Base-by-base conservation (phyloP, 2,888 invertebrate genomes). In the Anticlea derivata region DNA sequence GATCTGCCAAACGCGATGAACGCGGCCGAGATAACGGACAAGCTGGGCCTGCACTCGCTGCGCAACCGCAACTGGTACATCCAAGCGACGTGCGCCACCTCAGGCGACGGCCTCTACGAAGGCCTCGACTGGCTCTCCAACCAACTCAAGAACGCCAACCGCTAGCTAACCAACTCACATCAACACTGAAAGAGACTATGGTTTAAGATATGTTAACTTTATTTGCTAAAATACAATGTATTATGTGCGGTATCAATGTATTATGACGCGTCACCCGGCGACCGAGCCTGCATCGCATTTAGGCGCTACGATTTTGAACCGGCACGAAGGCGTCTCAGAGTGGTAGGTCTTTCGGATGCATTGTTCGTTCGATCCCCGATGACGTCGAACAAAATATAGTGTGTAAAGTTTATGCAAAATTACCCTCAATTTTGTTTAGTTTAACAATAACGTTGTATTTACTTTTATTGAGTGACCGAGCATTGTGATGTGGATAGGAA, bases 1-100 rank as follows among this genome's bases (percentile, higher is more conserved):
- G 99, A 99, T 94, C 94, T 99, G 93, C 99, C 99, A 78, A 99
- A 99, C 91, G 99, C 99, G 73, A 99, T 99, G 99, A 99, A 98
- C 90, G 99, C 99, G 65, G 99, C 99, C 60, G 99, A 99, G 93
- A 98, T 99, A 73, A 99, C 99, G 75, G 99, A 99, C 92, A 99
- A 99, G 94, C 93, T 99, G 85, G 98, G 98, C 63, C 94, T 99
- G 86, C 99, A 99, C 91, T 97, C 98, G 81, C 93, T 99, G 90
- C 95, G 99, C 90, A 98, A 99, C 93, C 96, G 99, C 88, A 97
- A 98, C 92, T 98, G 98, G 98, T 98, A 97, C 92, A 98, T 98
- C 83, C 98, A 97, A 92, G 97, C 97, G 79, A 97, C 97, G 80
- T 99, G 99, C 93, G 99, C 99, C 91, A 99, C 99, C 68, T 98